These are phyloP conservation scores for Spongilla lacustris DNA, from an alignment of 37 sponge, comb jelly and placozoan species.

Conservation along the genomic window DNA sequence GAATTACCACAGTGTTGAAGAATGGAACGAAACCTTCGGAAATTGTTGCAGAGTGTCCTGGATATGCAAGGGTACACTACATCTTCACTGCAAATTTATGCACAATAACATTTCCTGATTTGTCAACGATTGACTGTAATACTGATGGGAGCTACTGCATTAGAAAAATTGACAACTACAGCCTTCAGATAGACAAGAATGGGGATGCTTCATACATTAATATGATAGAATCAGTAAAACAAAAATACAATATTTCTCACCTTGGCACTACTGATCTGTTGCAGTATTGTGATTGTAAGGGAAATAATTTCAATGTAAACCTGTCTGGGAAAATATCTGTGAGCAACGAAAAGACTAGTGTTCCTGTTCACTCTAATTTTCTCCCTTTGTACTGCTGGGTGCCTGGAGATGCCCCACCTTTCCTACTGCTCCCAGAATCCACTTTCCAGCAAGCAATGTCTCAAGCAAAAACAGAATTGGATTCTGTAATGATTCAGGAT, in stretches of 20 bases:
- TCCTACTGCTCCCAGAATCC: constrained; percentile 32
- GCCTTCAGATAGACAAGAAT: constrained; percentile 13
- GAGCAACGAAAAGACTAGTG: not conserved
- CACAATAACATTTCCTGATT: constrained; percentile 25
- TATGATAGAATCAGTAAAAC: not conserved
- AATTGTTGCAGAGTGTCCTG: constrained; percentile 63
- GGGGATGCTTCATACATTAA: constrained; percentile 26
- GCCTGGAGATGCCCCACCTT: constrained; percentile 45
- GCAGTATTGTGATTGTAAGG: constrained; percentile 1
- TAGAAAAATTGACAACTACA: not conserved
- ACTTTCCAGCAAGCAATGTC: not conserved
- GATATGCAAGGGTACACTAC: constrained; percentile 79
- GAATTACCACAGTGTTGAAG: constrained; percentile 53
- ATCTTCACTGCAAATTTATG: constrained; percentile 1
- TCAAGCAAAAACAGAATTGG: constrained; percentile 13
- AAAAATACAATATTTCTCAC: constrained; percentile 34
- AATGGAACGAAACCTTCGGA: not conserved
- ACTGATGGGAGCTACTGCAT: constrained; percentile 27
- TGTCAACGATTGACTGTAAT: constrained; percentile 2
- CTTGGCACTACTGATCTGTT: constrained; percentile 23
- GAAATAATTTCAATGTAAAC: constrained; percentile 34
- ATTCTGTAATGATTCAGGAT: constrained; percentile 45
- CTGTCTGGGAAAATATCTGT: constrained; percentile 9
- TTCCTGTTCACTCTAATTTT: constrained; percentile 5
- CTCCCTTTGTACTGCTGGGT: constrained; percentile 65